Evolutionary conservation across 2,888 invertebrate genomes (phyloP), one percentile per base, ranked within the genome.

Genomic region (Cerceris ruficornis): DNA sequence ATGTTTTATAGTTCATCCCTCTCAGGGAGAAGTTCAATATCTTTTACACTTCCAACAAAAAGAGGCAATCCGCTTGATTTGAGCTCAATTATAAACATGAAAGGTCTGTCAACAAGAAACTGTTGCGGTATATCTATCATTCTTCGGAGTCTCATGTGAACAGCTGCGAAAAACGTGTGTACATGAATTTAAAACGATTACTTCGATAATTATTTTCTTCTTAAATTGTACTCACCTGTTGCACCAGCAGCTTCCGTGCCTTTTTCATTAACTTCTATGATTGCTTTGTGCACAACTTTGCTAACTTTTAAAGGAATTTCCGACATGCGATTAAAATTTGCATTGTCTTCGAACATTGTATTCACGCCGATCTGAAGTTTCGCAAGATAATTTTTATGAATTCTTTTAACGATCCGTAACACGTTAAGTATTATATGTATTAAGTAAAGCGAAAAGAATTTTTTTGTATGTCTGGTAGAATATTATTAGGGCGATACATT

Each of bases 221-320:
- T 50, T 46, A 71, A 59, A 59, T 69, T 42, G 52, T 64, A 61
- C 83, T 86, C 88, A 94, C 94, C 93, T 80, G 94, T 93, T 41
- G 93, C 93, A 11, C 93, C 94, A 46, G 94, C 93, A 50, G 94
- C 94, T 89, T 94, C 94, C 7, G 93, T 93, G 17, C 94, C 94
- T 85, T 93, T 91, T 88, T 94, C 94, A 77, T 93, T 93, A 4
- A 94, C 93, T 79, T 94, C 93, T 66, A 94, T 91, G 81, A 93
- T 93, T 5, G 94, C 93, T 88, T 94, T 94, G 86, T 94, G 94
- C n/a, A 93, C 85, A 8, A 93, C 92, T 73, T 92, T 91, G 69
- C 91, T 90, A 0, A 94, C 93, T 77, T 89, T 87, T 7, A 94
- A 82, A 14, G 91, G 86, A 7, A 81, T 77, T 13, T 85, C 84